A percentile compares a stretch with the other conserved stretches of the same genome.
phyloP scores from a whole-genome alignment of 1,140 invertebrate species.

The Rhynchophorus ferrugineus region DNA sequence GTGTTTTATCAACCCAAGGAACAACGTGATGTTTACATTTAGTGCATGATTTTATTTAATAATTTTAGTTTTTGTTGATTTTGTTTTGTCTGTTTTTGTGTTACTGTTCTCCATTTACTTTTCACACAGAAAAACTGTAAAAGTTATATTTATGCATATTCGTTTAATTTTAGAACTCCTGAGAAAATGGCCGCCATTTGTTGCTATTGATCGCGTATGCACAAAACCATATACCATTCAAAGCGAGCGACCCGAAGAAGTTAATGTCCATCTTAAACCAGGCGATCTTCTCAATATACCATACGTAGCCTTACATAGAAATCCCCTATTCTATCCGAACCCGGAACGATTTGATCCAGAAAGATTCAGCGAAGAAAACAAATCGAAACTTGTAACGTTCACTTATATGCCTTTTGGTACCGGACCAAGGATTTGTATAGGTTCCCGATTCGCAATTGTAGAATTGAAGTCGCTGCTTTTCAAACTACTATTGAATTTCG shows the following conservation, averaged over 20 bases:
- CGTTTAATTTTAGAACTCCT: constrained; percentile 45
- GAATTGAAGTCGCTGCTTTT: constrained; percentile 29
- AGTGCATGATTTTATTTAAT: too few relatives aligned
- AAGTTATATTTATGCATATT: too few relatives aligned
- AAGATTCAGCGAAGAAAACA: constrained; percentile 51
- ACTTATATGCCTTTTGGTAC: constrained; percentile 40
- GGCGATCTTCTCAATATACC: constrained; percentile 35
- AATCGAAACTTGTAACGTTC: constrained; percentile 39
- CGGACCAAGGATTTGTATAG: constrained; percentile 45
- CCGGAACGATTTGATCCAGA: too few relatives aligned
- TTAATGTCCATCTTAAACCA: constrained; percentile 5
- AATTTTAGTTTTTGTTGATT: too few relatives aligned
- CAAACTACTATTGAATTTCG: constrained; percentile 10
- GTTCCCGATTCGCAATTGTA: constrained; percentile 31
- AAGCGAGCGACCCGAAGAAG: constrained; percentile 12
- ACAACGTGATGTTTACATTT: too few relatives aligned
- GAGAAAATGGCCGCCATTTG: constrained; percentile 47
- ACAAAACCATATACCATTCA: constrained; percentile 43
- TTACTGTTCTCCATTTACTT: too few relatives aligned
- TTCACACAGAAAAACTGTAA: too few relatives aligned
- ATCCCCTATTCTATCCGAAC: too few relatives aligned
- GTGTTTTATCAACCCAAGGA: too few relatives aligned
- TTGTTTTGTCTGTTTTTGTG: too few relatives aligned
- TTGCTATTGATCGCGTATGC: constrained; percentile 43
- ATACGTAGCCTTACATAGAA: too few relatives aligned